phyloP scores from a whole-genome alignment of 1,140 invertebrate species.

The Acromyrmex charruanus region DNA sequence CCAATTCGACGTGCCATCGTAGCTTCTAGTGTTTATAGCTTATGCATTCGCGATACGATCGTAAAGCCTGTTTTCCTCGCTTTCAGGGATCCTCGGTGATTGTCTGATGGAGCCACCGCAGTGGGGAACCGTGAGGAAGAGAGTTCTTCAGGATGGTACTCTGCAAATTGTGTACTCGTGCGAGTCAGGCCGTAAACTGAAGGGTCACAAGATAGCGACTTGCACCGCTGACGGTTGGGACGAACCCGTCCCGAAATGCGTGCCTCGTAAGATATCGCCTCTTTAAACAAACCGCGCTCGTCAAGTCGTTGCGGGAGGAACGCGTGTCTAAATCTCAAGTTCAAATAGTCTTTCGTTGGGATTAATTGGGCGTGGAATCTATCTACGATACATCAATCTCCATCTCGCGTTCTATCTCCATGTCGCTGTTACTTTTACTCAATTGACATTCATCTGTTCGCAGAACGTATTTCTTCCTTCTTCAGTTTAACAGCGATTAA shows the following conservation, averaged over 20 bases:
- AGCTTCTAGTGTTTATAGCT: background rate
- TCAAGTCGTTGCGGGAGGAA: background rate
- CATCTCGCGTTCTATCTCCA: too few species aligned
- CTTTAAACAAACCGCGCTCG: too few species aligned
- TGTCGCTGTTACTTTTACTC: background rate
- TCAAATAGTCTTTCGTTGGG: background rate
- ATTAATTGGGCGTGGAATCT: conserved; percentile 16
- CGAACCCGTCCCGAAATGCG: conserved; percentile 80
- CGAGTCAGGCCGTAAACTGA: conserved; percentile 78
- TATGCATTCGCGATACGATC: background rate
- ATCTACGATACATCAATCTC: conserved; percentile 26
- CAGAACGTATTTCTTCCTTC: background rate
- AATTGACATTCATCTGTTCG: conserved; percentile 12
- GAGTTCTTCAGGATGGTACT: conserved; percentile 78
- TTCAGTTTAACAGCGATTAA: background rate
- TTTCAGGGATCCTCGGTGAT: conserved; percentile 77
- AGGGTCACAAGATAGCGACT: conserved; percentile 81
- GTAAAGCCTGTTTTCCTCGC: conserved; percentile 10
- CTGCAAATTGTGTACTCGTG: conserved; percentile 82
- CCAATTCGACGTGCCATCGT: background rate
- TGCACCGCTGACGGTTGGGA: conserved; percentile 81
- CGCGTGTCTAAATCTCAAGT: background rate
- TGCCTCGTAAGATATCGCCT: conserved; percentile 74
- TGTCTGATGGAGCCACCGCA: conserved; percentile 80
- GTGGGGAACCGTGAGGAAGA: conserved; percentile 79